Conservation (phyloP, 30 jellyfish, hydroid and myxozoan species). For the Aurelia aurita region DNA sequence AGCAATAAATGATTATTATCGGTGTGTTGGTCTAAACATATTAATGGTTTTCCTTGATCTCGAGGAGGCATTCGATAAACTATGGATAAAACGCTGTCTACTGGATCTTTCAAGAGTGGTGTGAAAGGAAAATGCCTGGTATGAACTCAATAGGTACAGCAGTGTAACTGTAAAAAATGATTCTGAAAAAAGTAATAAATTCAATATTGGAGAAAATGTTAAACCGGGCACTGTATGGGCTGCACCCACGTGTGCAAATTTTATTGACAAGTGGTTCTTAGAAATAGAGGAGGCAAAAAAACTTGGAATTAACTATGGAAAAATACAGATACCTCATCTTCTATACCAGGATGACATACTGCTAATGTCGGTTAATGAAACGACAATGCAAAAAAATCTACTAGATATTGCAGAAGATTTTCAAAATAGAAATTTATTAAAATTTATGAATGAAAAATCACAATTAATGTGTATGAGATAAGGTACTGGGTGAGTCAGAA, state of each 20-base stretch:
- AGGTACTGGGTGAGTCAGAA: too few species aligned
- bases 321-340: too few species aligned
- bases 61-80: neutral
- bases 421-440: neutral
- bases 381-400: neutral
- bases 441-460: neutral
- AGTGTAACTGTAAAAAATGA: neutral
- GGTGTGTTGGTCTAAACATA: neutral
- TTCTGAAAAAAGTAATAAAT: neutral
- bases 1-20: neutral
- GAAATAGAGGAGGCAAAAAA: neutral
- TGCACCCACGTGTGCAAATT: neutral
- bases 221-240: neutral
- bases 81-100: neutral
- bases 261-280: neutral
- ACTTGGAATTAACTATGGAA: neutral
- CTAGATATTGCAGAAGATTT: neutral
- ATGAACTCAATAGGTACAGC: constrained; percentile 1
- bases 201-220: neutral
- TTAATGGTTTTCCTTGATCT: neutral
- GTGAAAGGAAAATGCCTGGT: constrained; percentile 4
- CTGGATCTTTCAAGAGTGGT: constrained; percentile 1
- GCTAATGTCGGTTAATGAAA: too few species aligned
- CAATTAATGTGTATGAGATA: neutral
- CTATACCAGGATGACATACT: too few species aligned